phyloP scores from a whole-genome alignment of 2,888 invertebrate species.

The Capitulum mitella region DNA sequence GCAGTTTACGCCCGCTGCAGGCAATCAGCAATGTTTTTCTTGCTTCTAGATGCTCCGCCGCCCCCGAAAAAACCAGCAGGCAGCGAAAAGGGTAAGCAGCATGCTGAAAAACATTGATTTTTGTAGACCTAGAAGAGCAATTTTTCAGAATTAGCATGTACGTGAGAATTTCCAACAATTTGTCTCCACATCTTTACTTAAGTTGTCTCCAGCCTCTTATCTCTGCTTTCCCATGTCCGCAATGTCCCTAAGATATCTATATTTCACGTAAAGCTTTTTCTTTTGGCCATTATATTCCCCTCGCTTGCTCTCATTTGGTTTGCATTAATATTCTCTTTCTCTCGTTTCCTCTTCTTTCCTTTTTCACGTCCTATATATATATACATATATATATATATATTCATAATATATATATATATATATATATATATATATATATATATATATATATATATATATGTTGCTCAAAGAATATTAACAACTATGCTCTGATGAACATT shows the following conservation, averaged over 20 bases:
- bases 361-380: too few relatives aligned
- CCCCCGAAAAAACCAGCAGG: neutral
- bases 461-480: too few relatives aligned
- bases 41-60: conserved; percentile 21
- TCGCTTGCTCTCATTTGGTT: too few relatives aligned
- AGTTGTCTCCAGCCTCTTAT: neutral
- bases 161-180: too few relatives aligned
- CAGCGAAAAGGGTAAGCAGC: neutral
- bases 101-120: too few relatives aligned
- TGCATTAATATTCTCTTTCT: too few relatives aligned
- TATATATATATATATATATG: conserved; percentile 24
- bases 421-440: neutral
- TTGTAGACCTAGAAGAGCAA: too few relatives aligned
- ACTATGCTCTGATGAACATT: too few relatives aligned
- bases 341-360: neutral
- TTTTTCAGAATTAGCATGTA: too few relatives aligned
- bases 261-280: too few relatives aligned
- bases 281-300: too few relatives aligned
- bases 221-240: neutral
- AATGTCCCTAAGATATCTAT: neutral
- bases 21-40: neutral
- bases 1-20: neutral
- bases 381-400: neutral
- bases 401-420: neutral
- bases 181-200: neutral